Base-by-base conservation (phyloP, 2,888 invertebrate species). In the Charanyca ferruginea region DNA sequence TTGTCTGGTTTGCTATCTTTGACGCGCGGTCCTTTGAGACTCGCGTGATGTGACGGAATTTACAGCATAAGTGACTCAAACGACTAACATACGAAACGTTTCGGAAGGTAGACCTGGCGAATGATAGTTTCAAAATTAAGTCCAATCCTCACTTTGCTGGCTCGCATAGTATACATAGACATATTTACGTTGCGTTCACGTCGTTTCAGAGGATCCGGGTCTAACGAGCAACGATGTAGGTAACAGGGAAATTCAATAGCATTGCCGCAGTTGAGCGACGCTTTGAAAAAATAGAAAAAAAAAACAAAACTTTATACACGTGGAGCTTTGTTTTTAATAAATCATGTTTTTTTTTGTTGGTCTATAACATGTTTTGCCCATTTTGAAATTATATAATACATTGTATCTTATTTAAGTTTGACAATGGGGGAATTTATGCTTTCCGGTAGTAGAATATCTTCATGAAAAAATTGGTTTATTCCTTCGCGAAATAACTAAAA, bases 141-240 rank as follows among this genome's bases (percentile, higher is more conserved):
- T 41, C 32, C 20, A 41, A 45, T 73, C 41, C 20, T 42, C 22
- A 13, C 18, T 22, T n/a, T 44, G 55, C 44, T 49, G 9, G 18
- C 25, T 51, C 25, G 47, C 51, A 22, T 72, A 18, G 8, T 16
- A 41, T 41, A 49, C 38, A 44, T 54, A 54, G 9, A 28, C 16
- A 16, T 32, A 52, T 22, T 11, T 44, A 38, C 20, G n/a, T 8
- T 18, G 11, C 16, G n/a, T 45, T 6, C 9, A 38, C 16, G 28
- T 54, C 18, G 48, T 35, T 52, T 25, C 5, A 44, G n/a, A 38
- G 53, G 53, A 41, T 42, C 49, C 51, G 18, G 23, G 42, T 55
- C 32, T 77, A 77, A 71, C 71, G 64, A 76, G 54, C 59, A 59
- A 76, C 73, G 53, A 63, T 45, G 72, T 63, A 44, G 48, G 54